Evolutionary conservation across 1,140 invertebrate genomes (phyloP), one percentile per base, ranked within the genome.

Genomic region (Trichogramma pretiosum): DNA sequence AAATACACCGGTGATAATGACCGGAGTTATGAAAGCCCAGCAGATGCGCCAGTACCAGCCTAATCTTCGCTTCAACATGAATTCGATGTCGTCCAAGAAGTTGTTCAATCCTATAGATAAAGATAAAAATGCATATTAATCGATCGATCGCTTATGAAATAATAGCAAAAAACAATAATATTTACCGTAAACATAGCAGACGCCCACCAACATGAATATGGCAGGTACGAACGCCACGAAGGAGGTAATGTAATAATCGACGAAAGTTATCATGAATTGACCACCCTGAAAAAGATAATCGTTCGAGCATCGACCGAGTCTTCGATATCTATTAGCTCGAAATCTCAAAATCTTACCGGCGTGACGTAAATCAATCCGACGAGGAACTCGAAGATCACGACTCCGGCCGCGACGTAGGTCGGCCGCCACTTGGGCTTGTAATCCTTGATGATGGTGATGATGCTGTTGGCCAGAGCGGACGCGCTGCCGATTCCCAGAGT

Each of bases 211-310:
- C 68, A 91, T 85, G 17, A 80, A 69, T 10, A 83, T 80, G 5
- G 83, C 84, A 22, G 88, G 73, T 40, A 88, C 76, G 42, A 89
- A 77, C 16, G 87, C 81, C 40, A 88, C 78, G 53, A 89, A 87
- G 2, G 86, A 85, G 21, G 83, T 84, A 9, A 83, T 89, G 62
- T 87, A 94, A 57, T 82, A 81, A 63, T 95, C 90, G 23, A 94
- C 82, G 14, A 95, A 65, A 44, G 81, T 85, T 22, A 95, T 71
- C 24, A 93, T 79, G 59, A 84, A 91, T 60, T 89, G 86, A 1
- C 92, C 91, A 44, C 89, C 91, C 24, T 28, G 24, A 5, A 28
- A 28, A 28, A 28, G 5, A 7, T 7, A 28, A 28, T 5, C 5
- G 24, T 5, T 28, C 11, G 24, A n/a, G n/a, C 54, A 50, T 43